Evolutionary conservation across 2,113 vertebrate genomes (phyloP).

Genomic region (Lota lota): DNA sequence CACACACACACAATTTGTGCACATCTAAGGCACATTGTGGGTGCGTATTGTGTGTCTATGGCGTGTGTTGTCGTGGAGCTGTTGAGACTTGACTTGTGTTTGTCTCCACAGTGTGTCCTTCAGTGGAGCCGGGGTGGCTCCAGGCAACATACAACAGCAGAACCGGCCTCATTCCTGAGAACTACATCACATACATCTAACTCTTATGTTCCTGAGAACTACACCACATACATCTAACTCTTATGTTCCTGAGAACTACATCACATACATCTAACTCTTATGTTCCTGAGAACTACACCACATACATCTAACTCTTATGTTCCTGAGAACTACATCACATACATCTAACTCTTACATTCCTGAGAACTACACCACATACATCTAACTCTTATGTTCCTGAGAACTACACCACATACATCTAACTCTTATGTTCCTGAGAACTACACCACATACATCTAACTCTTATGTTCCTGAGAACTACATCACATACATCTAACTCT

Average conservation of each 20-base stretch:
- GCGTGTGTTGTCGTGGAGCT: background rate
- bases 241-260: constrained; percentile 20
- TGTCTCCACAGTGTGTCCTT: constrained; percentile 83
- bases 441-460: too few species aligned
- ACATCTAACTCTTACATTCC: constrained; percentile 6
- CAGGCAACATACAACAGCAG: constrained; percentile 94
- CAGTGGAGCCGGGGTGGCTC: constrained; percentile 97
- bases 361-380: constrained; percentile 44
- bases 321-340: too few species aligned
- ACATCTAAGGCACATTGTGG: too few species aligned
- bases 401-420: too few species aligned
- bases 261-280: constrained; percentile 51
- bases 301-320: constrained; percentile 76
- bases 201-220: constrained; percentile 22
- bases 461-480: constrained; percentile 88
- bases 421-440: too few species aligned
- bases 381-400: constrained; percentile 16
- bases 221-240: constrained; percentile 51
- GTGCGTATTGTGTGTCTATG: too few species aligned
- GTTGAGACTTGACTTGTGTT: constrained; percentile 16
- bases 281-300: constrained; percentile 95
- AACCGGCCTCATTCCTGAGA: constrained; percentile 95
- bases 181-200: constrained; percentile 90
- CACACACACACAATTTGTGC: too few species aligned
- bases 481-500: constrained; percentile 81